phyloP scores from a whole-genome alignment of 2,888 invertebrate species.

The Sinopyrophorus schimmeli region DNA sequence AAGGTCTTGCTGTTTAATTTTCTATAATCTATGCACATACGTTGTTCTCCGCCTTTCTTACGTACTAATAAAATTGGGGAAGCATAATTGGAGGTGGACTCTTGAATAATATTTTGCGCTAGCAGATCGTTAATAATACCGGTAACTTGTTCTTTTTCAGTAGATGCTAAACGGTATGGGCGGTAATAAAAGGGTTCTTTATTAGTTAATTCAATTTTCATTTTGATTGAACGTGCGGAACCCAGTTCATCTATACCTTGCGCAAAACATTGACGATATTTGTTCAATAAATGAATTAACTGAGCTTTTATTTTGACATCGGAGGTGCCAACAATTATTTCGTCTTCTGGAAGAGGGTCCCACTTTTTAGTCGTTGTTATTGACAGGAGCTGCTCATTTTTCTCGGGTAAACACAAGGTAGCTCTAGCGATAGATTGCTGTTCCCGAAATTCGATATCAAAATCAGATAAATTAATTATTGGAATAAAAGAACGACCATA shows the following conservation, averaged over 20 bases:
- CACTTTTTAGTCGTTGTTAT: not conserved
- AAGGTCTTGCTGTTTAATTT: slow-evolving; percentile 38
- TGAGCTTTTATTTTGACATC: not conserved
- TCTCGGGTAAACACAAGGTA: not conserved
- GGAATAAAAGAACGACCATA: not conserved
- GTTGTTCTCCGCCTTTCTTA: slow-evolving; percentile 32
- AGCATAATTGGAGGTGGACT: slow-evolving; percentile 35
- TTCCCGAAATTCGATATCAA: not conserved
- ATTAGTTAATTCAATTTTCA: slow-evolving; percentile 4
- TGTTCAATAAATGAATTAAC: not conserved
- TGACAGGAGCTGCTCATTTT: not conserved
- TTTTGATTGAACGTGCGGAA: not conserved
- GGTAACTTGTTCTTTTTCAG: slow-evolving; percentile 2
- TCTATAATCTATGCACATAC: slow-evolving; percentile 36
- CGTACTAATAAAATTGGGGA: slow-evolving; percentile 29
- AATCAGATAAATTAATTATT: not conserved
- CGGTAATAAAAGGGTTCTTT: slow-evolving; percentile 5
- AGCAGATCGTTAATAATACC: slow-evolving; percentile 1
- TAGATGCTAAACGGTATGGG: slow-evolving; percentile 15
- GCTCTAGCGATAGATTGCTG: not conserved
- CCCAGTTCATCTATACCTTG: slow-evolving; percentile 2
- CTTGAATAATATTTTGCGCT: slow-evolving; percentile 9
- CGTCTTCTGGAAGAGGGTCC: not conserved
- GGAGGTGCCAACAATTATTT: not conserved
- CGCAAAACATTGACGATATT: slow-evolving; percentile 10